Conservation (phyloP, 2,797 vertebrate species). For the Enteromius afrohamiltoni region DNA sequence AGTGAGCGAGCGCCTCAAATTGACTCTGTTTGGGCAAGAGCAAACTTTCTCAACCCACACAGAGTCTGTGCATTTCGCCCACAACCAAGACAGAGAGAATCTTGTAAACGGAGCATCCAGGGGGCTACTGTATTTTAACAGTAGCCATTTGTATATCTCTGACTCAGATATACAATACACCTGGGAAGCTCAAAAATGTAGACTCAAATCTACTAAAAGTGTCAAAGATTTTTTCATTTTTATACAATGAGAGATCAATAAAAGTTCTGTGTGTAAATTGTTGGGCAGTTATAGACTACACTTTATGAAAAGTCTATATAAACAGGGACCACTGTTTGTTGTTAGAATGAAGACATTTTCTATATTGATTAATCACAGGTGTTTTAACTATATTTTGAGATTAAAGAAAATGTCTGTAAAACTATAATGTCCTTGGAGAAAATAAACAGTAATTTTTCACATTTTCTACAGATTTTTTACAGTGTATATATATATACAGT, state of each 20-base stretch:
- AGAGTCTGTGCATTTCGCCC: neutral
- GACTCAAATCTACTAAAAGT: neutral
- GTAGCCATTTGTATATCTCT: neutral
- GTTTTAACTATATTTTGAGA: neutral
- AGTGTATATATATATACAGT: neutral
- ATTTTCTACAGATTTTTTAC: neutral
- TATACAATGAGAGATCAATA: neutral
- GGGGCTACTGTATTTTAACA: too few species aligned
- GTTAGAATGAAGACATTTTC: neutral
- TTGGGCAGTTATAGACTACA: neutral
- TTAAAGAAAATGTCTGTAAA: neutral
- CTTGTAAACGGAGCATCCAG: too few species aligned
- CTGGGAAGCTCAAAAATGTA: too few species aligned
- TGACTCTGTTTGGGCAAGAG: constrained; percentile 33
- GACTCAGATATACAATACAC: neutral
- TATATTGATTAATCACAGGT: neutral
- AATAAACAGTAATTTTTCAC: neutral
- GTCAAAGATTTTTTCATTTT: neutral
- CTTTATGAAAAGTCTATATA: neutral
- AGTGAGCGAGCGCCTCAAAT: constrained; percentile 46
- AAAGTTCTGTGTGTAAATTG: neutral
- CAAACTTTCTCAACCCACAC: constrained; percentile 18
- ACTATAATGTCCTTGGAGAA: neutral
- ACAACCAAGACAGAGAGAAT: neutral
- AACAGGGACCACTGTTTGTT: neutral